phyloP scores from a whole-genome alignment of 2,797 vertebrate genomes.

The Falco berigora region DNA sequence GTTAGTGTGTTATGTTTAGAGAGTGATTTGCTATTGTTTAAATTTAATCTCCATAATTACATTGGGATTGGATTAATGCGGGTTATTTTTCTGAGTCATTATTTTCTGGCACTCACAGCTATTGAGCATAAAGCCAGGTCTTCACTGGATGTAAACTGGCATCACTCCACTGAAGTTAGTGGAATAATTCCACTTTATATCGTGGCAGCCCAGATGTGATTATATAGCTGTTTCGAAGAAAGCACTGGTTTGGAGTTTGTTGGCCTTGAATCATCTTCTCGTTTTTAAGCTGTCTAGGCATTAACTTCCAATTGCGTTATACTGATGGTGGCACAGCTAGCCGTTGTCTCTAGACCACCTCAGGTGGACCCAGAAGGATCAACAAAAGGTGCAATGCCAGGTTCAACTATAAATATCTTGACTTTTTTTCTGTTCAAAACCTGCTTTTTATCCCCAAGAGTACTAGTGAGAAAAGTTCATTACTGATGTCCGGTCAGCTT shows the following conservation, averaged over 20 bases:
- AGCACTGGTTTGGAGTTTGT: background rate
- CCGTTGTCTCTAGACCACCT: background rate
- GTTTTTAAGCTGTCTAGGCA: background rate
- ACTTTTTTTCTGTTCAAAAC: background rate
- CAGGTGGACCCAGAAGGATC: background rate
- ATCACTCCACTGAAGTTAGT: background rate
- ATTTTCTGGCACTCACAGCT: slow-evolving; percentile 2
- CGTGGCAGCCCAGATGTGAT: background rate
- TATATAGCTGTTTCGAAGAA: background rate
- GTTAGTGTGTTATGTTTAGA: slow-evolving; percentile 26
- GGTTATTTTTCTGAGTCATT: slow-evolving; percentile 47
- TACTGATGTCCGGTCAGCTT: accelerated
- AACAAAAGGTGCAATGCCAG: background rate
- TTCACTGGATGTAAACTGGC: background rate
- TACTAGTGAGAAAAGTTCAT: background rate
- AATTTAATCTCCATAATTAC: slow-evolving; percentile 41
- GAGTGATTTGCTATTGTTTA: slow-evolving; percentile 44
- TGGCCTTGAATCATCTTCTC: background rate
- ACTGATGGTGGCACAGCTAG: background rate
- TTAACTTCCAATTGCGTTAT: background rate
- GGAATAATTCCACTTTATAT: background rate
- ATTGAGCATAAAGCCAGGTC: background rate
- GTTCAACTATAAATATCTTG: background rate
- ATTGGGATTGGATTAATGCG: slow-evolving; percentile 10
- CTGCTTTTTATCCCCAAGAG: background rate